Conservation (phyloP, 2,797 vertebrate genomes). For the Cynopterus sphinx region DNA sequence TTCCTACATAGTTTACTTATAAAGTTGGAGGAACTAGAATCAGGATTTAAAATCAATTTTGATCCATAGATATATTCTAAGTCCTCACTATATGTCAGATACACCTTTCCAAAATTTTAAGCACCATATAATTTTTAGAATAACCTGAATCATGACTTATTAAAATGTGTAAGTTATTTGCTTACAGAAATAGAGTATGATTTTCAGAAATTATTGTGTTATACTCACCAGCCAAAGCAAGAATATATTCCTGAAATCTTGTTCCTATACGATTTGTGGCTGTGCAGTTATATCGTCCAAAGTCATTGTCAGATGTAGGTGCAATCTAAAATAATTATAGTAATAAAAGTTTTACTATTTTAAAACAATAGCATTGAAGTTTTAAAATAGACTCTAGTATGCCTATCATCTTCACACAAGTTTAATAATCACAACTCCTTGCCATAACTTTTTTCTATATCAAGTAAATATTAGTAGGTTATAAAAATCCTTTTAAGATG, state of each 20-base stretch:
- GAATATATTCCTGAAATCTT: conserved; percentile 95
- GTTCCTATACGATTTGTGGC: conserved; percentile 96
- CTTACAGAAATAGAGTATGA: background rate
- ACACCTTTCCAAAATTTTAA: background rate
- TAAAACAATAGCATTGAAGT: background rate
- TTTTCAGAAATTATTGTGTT: background rate
- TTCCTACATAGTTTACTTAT: background rate
- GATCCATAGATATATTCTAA: background rate
- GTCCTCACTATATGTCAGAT: background rate
- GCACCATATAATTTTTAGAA: background rate
- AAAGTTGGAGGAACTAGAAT: background rate
- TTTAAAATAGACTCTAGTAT: background rate
- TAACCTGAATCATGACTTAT: background rate
- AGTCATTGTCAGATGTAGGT: conserved; percentile 96
- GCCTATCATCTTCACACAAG: background rate
- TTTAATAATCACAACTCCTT: background rate
- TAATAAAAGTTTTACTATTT: background rate
- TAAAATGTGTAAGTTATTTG: background rate
- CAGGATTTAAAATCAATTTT: background rate
- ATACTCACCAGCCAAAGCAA: conserved; percentile 96
- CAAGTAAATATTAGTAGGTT: background rate
- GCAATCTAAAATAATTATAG: conserved; percentile 88
- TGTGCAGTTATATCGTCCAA: conserved; percentile 97
- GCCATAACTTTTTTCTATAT: background rate
- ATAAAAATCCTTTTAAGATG: background rate